Evolutionary conservation across 2,113 vertebrate genomes (phyloP), one percentile per base, ranked within the genome.

Genomic region (Lepus europaeus): DNA sequence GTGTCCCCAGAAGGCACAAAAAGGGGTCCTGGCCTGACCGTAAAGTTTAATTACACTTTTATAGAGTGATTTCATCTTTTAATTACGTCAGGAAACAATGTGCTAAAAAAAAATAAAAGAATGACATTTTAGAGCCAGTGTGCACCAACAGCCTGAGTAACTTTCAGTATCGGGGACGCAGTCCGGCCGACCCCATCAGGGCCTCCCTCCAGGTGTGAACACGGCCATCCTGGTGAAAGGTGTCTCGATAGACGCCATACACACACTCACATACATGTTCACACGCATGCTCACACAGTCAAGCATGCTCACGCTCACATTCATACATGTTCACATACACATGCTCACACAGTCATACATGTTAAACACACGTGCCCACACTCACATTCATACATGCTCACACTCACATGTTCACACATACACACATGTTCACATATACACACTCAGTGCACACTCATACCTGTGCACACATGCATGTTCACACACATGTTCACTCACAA

Each of bases 21-120:
- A 84, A 68, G 73, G 22, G 66, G 76, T 83, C 92, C 87, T 79
- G 56, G 45, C 59, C 86, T 81, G 80, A 66, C 87, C 66, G 69
- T 27, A 27, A 73, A 81, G 77, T 89, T 79, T 68, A 61, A 59
- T 79, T 82, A 80, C 29, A 72, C 95, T 92, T 95, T 92, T 87
- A 70, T 33, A 77, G 61, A 92, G 84, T 56, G 53, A 63, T 83
- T 53, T 92, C 33, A 84, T 13, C 61, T 85, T 56, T 74, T 72
- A 82, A 92, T 92, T 64, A 89, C 72, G 10, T 59, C 76, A 89
- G 79, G 2, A 93, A 84, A 93, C 88, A 36, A n/a, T 63, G 49
- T 61, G 63, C 9, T 4, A 14, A 22, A 72, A 91, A 82, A n/a
- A 64, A 51, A n/a, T 19, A 59, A 59, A 17, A 59, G 56, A 59